phyloP scores from a whole-genome alignment of 2,113 vertebrate genomes.

The Mastomys coucha region DNA sequence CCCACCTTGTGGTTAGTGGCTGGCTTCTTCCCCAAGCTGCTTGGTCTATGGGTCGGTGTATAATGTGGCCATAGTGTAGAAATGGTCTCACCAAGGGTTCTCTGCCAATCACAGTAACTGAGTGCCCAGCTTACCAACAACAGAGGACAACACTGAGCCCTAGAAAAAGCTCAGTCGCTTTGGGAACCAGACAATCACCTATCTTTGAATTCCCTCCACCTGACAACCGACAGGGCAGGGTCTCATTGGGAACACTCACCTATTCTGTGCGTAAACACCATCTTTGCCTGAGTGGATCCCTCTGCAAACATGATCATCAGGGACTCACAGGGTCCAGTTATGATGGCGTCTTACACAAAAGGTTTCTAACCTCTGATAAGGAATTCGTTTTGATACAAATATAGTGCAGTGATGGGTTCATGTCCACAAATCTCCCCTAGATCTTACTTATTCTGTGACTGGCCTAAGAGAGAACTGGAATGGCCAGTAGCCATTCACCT shows the following conservation, averaged over 20 bases:
- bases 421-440: no score
- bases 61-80: background rate
- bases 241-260: background rate
- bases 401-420: background rate
- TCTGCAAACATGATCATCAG: background rate
- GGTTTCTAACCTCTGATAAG: constrained; percentile 10
- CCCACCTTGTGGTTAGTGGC: no score
- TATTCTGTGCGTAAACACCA: background rate
- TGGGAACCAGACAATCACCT: background rate
- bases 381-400: background rate
- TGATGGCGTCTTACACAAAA: background rate
- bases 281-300: background rate
- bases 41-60: background rate
- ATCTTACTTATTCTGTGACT: background rate
- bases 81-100: background rate
- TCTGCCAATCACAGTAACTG: background rate
- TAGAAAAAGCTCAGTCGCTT: background rate
- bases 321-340: background rate
- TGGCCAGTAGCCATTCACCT: background rate
- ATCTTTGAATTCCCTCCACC: background rate
- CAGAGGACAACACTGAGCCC: background rate
- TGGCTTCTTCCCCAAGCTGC: background rate
- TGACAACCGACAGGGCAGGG: background rate
- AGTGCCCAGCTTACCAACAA: background rate
- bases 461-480: background rate